Evolutionary conservation across 92 coral and sea anemone genomes (phyloP), one percentile per base, ranked within the genome.

Genomic region (Anthopleura xanthogrammica): DNA sequence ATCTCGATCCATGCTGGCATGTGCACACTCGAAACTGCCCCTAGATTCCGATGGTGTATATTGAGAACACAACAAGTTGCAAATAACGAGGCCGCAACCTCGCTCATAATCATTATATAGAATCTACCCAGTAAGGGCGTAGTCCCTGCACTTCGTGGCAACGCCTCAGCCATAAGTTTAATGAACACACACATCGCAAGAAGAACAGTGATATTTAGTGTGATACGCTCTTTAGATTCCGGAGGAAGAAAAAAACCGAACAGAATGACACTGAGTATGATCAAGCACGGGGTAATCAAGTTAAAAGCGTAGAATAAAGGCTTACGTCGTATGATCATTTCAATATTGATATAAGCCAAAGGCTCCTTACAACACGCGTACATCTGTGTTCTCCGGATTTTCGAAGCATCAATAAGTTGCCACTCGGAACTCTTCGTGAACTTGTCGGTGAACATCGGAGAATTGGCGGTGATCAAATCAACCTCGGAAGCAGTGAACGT

Each of bases 181-280:
- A 95, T 78, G n/a, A 95, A 95, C 40, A 95, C 98, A 0, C 97
- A 97, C 97, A 95, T 93, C 20, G 98, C 97, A 1, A 95, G 84
- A 70, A 95, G 83, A 17, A 95, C 95, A 72, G 98, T 95, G 88
- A 95, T 95, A 85, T 94, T 95, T 7, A 95, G 87, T 77, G 98
- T 93, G 75, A 92, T 93, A 7, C 98, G 94, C 75, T 95, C 98
- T 23, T 95, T 94, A n/a, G 95, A 89, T 64, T 95, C 98, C 13
- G 98, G 98, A 4, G 98, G 98, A 54, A 95, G 92, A 66, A 91
- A 89, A 77, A 95, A 95, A 65, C 98, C 98, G 76, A 92, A 83
- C 12, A 95, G 84, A 41, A 95, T 92, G 91, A 92, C 91, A 4
- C 90, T 88, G 75, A 95, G 74, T 83, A 95, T 88, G 8, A 95